These are phyloP conservation scores for Neofelis nebulosa DNA, from an alignment of 2,113 vertebrate species.

Conservation along the genomic window DNA sequence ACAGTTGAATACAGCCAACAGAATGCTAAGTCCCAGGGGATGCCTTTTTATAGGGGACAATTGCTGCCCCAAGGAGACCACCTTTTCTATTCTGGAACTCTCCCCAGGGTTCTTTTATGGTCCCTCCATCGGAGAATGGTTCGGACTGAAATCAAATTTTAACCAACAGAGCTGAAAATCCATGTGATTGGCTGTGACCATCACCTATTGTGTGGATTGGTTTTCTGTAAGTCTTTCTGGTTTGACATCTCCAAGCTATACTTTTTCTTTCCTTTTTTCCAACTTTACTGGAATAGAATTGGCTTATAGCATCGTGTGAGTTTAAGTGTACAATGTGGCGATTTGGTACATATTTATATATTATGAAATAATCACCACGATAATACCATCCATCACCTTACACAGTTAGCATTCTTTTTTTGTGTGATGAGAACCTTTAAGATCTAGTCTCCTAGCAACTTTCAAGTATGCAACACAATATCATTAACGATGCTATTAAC, in stretches of 20 bases:
- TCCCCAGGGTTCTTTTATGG: neutral
- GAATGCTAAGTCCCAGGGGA: neutral
- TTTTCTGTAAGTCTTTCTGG: neutral
- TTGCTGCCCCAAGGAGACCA: neutral
- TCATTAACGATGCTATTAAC: too few relatives aligned
- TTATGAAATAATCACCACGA: neutral
- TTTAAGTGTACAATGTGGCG: neutral
- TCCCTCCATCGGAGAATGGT: neutral
- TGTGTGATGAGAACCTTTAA: neutral
- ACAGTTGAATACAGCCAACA: neutral
- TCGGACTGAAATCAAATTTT: neutral
- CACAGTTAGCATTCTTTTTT: neutral
- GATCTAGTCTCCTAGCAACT: neutral
- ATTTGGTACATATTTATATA: neutral
- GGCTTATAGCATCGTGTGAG: neutral
- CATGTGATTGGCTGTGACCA: accelerated
- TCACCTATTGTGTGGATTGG: accelerated
- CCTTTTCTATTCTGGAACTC: neutral
- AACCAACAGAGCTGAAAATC: neutral
- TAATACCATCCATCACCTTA: neutral
- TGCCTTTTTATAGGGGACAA: neutral
- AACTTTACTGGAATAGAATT: neutral
- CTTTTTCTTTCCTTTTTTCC: neutral
- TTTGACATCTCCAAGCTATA: neutral
- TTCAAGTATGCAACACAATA: neutral